Evolutionary conservation across 1,140 invertebrate genomes (phyloP).

Genomic region (Glossosoma conforme): DNA sequence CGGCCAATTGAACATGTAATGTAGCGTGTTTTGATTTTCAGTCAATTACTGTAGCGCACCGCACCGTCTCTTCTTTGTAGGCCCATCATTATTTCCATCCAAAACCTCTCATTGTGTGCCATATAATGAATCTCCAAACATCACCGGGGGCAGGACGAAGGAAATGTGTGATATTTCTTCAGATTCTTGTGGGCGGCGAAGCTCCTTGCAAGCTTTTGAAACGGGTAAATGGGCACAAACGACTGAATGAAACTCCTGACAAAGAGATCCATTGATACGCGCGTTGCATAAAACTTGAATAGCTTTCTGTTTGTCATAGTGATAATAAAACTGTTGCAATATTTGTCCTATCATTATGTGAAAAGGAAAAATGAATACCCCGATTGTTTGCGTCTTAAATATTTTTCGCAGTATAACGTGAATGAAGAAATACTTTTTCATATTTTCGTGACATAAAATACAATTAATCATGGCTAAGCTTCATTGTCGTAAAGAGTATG

Average conservation of each 20-base stretch:
- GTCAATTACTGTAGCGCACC: background rate
- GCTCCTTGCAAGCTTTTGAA: background rate
- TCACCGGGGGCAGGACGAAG: constrained; percentile 2
- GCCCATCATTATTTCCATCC: constrained; percentile 22
- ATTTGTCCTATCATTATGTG: no score
- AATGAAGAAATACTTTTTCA: no score
- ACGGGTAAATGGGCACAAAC: constrained; percentile 2
- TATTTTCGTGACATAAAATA: no score
- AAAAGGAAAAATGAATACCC: no score
- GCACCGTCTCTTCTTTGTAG: constrained; percentile 14
- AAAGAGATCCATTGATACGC: constrained; percentile 20
- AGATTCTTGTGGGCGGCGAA: background rate
- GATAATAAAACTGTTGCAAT: constrained; percentile 5
- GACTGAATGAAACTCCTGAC: constrained; percentile 17
- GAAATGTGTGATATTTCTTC: background rate
- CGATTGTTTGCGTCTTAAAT: no score
- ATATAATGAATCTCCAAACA: constrained; percentile 22
- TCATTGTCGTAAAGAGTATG: no score
- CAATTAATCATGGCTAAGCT: no score
- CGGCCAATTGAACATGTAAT: no score
- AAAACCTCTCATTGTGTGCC: constrained; percentile 9
- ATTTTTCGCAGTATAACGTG: no score
- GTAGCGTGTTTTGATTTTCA: no score
- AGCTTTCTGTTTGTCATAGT: constrained; percentile 6
- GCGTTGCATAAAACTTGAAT: constrained; percentile 9